Conservation (phyloP, 2,113 vertebrate species). For the Calonectris borealis region DNA sequence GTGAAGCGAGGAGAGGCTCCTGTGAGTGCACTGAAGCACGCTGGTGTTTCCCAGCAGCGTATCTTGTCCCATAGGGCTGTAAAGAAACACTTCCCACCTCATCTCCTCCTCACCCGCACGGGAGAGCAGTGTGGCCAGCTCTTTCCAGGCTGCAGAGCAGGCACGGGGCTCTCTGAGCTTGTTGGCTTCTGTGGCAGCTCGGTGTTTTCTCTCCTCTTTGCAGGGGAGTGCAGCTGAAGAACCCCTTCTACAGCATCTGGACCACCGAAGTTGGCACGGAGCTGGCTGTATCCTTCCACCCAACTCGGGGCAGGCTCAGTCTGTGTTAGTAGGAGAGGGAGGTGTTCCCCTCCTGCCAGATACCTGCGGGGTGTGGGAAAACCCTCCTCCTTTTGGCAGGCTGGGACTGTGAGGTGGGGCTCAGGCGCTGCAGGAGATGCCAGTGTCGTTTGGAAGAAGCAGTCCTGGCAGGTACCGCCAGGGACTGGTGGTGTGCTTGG, state of each 20-base stretch:
- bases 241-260: conserved; percentile 99
- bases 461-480: not conserved
- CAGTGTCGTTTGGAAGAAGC: not conserved
- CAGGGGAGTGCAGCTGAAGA: conserved; percentile 96
- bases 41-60: accelerated
- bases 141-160: not conserved
- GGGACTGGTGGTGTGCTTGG: not conserved
- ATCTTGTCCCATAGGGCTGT: accelerated
- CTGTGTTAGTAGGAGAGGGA: not conserved
- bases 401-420: not conserved
- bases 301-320: accelerated
- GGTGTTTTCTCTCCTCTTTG: not conserved
- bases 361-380: not conserved
- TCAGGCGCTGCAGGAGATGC: not conserved
- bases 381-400: not conserved
- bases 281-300: conserved; percentile 90
- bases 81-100: not conserved
- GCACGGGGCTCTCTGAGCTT: not conserved
- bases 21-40: too few relatives aligned
- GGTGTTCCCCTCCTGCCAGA: not conserved
- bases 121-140: not conserved
- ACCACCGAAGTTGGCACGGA: conserved; percentile 91
- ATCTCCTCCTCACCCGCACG: accelerated
- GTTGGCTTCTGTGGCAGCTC: not conserved
- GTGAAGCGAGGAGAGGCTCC: not conserved